Evolutionary conservation across 2,888 invertebrate genomes (phyloP), one percentile per base, ranked within the genome.

Genomic region (Papilio elwesi): DNA sequence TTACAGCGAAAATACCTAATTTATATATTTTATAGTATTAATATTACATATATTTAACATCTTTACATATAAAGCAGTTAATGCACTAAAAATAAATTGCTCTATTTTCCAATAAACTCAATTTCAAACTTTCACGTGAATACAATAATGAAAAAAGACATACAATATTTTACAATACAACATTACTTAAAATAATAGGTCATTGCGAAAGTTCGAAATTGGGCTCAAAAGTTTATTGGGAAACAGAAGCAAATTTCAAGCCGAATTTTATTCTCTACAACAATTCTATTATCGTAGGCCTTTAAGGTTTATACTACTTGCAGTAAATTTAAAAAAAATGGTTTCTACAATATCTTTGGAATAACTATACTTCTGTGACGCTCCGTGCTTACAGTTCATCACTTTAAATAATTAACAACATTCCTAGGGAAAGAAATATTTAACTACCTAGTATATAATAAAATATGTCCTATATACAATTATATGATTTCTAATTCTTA

Each of bases 141-240:
- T 49, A 13, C 11, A 49, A 49, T n/a, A 52, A 36, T 16, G 3
- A n/a, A 11, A 5, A 49, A 9, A n/a, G 2, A 53, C 11, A 66
- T 38, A 66, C 12, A 53, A 51, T 51, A 26, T 65, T 38, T 57
- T 57, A 57, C 36, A 55, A 36, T 38, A 38, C n/a, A 38, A 38
- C 0, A 38, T 7, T 13, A 43, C 43, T 57, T 57, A 36, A 43
- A 5, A 13, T 10, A 52, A 49, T 51, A 53, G 9, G 1, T 55
- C 6, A 48, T 38, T 15, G 15, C 6, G 65, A 68, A 73, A 65
- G 68, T 68, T 68, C 57, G 68, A 73, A 73, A 73, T 73, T 68
- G 68, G 73, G 73, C 73, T 73, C 73, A 69, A 43, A 12, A 57
- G 73, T 49, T 73, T 73, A 69, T 73, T 51, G 8, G 67, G 43